Conservation (phyloP, 2,797 vertebrate genomes). For the Leptatherina wallacei region DNA sequence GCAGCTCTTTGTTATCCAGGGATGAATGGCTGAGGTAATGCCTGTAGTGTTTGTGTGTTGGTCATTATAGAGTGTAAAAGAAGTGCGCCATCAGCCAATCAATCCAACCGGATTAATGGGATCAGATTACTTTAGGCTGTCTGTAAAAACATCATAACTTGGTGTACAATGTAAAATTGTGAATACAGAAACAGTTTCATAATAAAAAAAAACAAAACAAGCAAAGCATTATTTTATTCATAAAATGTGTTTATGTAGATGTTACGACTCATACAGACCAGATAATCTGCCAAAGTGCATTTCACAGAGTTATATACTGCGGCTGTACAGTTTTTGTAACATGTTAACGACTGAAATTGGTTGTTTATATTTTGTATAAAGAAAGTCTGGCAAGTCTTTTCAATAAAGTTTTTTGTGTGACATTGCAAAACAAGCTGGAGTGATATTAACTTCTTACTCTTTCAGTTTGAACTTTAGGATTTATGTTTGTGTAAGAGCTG, state of each 20-base stretch:
- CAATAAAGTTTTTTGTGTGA: constrained; percentile 52
- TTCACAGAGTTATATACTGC: constrained; percentile 3
- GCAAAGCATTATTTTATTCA: constrained; percentile 2
- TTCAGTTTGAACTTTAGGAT: constrained; percentile 38
- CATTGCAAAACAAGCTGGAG: constrained; percentile 22
- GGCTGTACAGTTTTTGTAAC: background rate
- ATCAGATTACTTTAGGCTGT: constrained; percentile 68
- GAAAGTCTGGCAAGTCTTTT: constrained; percentile 6
- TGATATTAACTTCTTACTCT: constrained; percentile 28
- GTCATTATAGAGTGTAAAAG: constrained; percentile 60
- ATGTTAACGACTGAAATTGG: background rate
- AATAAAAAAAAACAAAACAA: constrained; percentile 11
- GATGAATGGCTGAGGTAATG: constrained; percentile 41
- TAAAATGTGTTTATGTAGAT: background rate
- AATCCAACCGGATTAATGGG: constrained; percentile 72
- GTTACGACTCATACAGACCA: constrained; percentile 9
- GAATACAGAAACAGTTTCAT: background rate
- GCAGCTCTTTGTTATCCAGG: constrained; percentile 24
- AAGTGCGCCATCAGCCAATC: constrained; percentile 73
- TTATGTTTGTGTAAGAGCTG: constrained; percentile 37
- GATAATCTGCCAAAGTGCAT: constrained; percentile 7
- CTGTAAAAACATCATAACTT: constrained; percentile 60
- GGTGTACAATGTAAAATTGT: constrained; percentile 32
- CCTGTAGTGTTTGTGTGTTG: constrained; percentile 44
- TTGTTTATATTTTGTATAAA: background rate